A percentile compares a stretch with the other conserved stretches of the same genome.
Conservation (phyloP, 2,888 invertebrate species). For the Callosobruchus maculatus region DNA sequence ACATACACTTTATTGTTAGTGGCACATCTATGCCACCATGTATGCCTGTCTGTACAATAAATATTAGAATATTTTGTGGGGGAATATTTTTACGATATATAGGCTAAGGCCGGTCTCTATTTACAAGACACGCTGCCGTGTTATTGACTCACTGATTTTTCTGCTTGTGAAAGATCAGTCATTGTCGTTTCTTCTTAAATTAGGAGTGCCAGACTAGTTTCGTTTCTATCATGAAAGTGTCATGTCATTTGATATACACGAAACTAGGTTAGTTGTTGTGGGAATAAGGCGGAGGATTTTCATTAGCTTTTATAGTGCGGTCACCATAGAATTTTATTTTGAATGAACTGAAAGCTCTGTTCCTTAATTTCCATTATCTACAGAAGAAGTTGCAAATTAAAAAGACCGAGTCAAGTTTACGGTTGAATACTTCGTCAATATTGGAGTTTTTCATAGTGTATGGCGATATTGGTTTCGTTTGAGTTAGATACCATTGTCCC, state of each 20-base stretch:
- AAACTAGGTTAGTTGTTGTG: background rate
- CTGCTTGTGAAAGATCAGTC: background rate
- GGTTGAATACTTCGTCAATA: too few relatives aligned
- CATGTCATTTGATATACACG: background rate
- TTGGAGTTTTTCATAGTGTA: too few relatives aligned
- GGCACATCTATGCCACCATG: background rate
- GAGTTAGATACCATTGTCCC: too few relatives aligned
- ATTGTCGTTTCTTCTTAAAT: background rate
- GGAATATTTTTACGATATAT: background rate
- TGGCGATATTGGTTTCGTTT: too few relatives aligned
- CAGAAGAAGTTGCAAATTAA: too few relatives aligned
- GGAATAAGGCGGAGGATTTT: background rate
- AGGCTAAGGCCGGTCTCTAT: background rate
- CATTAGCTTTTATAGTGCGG: background rate
- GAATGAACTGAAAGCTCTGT: too few relatives aligned
- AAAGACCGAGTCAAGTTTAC: too few relatives aligned
- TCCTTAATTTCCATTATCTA: too few relatives aligned
- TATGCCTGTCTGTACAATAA: too few relatives aligned
- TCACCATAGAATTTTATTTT: background rate
- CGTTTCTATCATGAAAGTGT: background rate
- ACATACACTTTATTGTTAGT: too few relatives aligned
- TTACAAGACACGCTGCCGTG: background rate
- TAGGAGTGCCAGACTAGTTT: background rate
- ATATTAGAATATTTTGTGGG: background rate
- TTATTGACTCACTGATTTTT: background rate